These are phyloP conservation scores for Amblyopsis rosae DNA, from an alignment of 2,113 vertebrate species.

Conservation along the genomic window DNA sequence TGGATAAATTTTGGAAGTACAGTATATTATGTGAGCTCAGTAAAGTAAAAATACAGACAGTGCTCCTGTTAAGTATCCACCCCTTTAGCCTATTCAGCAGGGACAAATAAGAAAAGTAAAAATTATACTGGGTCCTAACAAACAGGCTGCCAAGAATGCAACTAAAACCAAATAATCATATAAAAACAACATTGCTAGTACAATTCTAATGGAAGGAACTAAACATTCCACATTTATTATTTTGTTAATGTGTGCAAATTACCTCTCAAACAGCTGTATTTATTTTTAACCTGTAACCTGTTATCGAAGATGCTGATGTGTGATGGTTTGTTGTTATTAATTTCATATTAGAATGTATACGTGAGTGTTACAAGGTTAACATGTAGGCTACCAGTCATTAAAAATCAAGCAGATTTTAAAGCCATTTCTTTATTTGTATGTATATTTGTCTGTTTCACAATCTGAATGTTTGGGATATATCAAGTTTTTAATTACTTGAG, in stretches of 20 bases:
- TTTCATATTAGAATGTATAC: slow-evolving; percentile 76
- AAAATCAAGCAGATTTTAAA: slow-evolving; percentile 70
- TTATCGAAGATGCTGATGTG: slow-evolving; percentile 67
- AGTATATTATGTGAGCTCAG: slow-evolving; percentile 46
- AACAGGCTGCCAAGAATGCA: slow-evolving; percentile 35
- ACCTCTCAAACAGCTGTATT: slow-evolving; percentile 66
- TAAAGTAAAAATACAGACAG: slow-evolving; percentile 53
- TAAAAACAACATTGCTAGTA: slow-evolving; percentile 56
- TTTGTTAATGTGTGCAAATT: slow-evolving; percentile 63
- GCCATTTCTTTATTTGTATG: not conserved
- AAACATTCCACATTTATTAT: slow-evolving; percentile 71
- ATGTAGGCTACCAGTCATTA: slow-evolving; percentile 75
- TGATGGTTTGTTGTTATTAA: slow-evolving; percentile 72
- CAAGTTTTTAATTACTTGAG: too few relatives aligned
- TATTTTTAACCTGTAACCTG: slow-evolving; percentile 65
- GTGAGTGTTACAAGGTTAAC: slow-evolving; percentile 73
- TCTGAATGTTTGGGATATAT: too few relatives aligned
- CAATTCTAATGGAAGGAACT: slow-evolving; percentile 66
- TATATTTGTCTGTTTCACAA: not conserved
- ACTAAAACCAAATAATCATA: slow-evolving; percentile 36
- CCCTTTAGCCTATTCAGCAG: slow-evolving; percentile 35
- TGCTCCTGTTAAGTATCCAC: slow-evolving; percentile 44
- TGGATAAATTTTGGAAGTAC: slow-evolving; percentile 62
- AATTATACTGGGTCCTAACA: slow-evolving; percentile 24
- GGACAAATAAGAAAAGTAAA: slow-evolving; percentile 32